Evolutionary conservation across 2,888 invertebrate species (phyloP).

Genomic region (Magallana nippona): DNA sequence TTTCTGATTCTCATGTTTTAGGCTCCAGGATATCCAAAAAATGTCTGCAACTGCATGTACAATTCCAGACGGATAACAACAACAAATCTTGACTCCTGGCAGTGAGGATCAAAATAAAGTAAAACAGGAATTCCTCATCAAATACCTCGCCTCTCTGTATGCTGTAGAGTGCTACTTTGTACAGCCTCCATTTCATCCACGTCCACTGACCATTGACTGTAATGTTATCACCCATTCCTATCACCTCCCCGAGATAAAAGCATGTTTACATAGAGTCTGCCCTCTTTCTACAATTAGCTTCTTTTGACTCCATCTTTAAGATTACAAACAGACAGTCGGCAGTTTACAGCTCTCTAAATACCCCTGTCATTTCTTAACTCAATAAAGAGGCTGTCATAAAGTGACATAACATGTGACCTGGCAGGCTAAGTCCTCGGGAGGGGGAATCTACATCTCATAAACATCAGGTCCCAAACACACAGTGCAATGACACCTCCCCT

Average conservation of each 20-base stretch:
- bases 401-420: conserved; percentile 17
- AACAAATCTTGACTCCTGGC: no score
- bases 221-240: conserved; percentile 1
- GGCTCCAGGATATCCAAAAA: no score
- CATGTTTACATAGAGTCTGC: conserved; percentile 25
- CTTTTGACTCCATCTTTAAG: conserved; percentile 21
- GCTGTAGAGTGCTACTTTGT: not conserved
- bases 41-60: no score
- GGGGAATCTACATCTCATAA: conserved; percentile 4
- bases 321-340: not conserved
- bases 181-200: not conserved
- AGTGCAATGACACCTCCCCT: not conserved
- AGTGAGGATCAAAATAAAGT: no score
- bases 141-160: not conserved
- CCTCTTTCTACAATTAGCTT: conserved; percentile 2
- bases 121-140: not conserved
- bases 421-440: not conserved
- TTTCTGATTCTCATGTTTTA: no score
- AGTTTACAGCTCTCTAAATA: not conserved
- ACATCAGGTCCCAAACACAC: not conserved
- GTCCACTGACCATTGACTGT: not conserved
- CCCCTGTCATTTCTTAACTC: conserved; percentile 26
- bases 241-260: not conserved
- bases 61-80: no score
- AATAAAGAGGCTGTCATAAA: not conserved